Evolutionary conservation across 2,888 invertebrate species (phyloP).

Genomic region (Scaptomyza parva): DNA sequence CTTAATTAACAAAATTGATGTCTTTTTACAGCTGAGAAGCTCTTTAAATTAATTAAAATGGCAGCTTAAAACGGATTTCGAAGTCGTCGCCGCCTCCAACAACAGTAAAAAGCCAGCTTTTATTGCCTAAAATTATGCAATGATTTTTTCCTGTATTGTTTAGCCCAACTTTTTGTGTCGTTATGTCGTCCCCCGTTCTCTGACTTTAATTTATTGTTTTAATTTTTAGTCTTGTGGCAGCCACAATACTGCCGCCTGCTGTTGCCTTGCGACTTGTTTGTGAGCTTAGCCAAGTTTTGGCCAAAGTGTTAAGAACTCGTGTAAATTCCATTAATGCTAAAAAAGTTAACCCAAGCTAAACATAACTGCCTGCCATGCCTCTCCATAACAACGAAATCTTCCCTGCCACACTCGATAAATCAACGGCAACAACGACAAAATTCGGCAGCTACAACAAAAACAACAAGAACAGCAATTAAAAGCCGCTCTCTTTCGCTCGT

Average conservation of each 20-base stretch:
- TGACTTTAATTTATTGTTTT: conserved; percentile 69
- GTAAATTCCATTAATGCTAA: conserved; percentile 73
- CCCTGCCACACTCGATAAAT: conserved; percentile 62
- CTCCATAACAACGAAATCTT: neutral
- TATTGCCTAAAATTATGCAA: conserved; percentile 59
- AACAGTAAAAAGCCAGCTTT: conserved; percentile 53
- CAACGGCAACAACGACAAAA: conserved; percentile 38
- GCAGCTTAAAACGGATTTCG: conserved; percentile 29
- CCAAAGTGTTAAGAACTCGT: conserved; percentile 75
- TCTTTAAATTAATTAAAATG: conserved; percentile 56
- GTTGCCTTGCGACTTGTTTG: conserved; percentile 13
- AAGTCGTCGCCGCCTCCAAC: too few relatives aligned
- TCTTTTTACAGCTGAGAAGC: neutral
- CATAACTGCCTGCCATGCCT: neutral
- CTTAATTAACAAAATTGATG: conserved; percentile 51
- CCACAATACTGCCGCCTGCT: conserved; percentile 63
- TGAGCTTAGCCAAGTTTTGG: conserved; percentile 44
- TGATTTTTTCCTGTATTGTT: conserved; percentile 12
- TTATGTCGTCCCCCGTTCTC: neutral
- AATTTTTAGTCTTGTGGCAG: conserved; percentile 64
- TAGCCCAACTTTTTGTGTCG: neutral
- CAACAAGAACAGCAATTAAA: conserved; percentile 55
- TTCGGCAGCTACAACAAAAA: conserved; percentile 8
- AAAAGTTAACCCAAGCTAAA: conserved; percentile 30
- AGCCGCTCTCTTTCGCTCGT: too few relatives aligned